phyloP scores from a whole-genome alignment of 2,797 vertebrate species.

The Poeciliopsis presidionis region DNA sequence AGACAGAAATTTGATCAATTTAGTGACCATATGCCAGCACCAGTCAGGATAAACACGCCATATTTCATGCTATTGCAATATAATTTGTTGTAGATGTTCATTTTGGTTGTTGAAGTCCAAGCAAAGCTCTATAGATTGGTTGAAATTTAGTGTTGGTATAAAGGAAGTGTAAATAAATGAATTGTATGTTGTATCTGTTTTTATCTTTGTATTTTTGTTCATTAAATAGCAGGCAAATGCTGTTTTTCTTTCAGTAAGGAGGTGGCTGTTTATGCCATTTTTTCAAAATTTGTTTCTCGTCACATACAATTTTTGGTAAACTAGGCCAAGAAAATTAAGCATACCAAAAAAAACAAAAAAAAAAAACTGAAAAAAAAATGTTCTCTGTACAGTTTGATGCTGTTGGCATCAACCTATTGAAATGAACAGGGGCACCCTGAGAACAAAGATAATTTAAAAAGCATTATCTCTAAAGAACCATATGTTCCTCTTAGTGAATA shows the following conservation, averaged over 20 bases:
- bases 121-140: background rate
- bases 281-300: background rate
- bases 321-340: background rate
- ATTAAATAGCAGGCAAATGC: background rate
- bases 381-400: background rate
- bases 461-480: conserved; percentile 2
- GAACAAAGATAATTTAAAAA: background rate
- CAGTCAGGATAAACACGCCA: background rate
- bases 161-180: background rate
- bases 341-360: background rate
- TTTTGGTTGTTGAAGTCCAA: background rate
- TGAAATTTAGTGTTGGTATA: background rate
- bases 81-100: background rate
- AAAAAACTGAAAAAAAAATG: too few species aligned
- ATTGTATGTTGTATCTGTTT: background rate
- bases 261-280: background rate
- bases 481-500: background rate
- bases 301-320: background rate
- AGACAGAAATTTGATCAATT: conserved; percentile 23
- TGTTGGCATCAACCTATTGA: background rate
- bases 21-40: background rate
- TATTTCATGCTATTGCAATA: background rate
- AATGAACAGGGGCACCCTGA: background rate
- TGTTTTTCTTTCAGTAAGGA: background rate
- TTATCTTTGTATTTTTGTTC: background rate